phyloP scores from a whole-genome alignment of 2,113 vertebrate species.

The Alligator mississippiensis region DNA sequence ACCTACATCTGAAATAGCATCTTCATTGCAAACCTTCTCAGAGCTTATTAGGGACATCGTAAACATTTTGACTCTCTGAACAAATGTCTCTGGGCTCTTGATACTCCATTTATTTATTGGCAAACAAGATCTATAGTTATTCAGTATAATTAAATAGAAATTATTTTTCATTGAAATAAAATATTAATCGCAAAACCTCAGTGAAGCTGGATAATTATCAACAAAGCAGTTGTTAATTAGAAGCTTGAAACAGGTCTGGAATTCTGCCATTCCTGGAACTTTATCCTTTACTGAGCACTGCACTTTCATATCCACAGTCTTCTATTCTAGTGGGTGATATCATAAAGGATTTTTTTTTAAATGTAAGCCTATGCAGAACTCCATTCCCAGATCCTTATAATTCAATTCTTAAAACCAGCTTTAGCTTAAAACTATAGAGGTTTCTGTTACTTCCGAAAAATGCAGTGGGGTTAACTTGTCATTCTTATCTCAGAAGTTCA shows the following conservation, averaged over 20 bases:
- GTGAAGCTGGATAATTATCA: neutral
- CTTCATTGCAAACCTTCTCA: neutral
- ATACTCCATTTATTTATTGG: neutral
- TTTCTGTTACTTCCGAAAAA: neutral
- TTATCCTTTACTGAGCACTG: neutral
- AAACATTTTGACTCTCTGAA: neutral
- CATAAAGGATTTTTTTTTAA: neutral
- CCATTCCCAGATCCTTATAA: neutral
- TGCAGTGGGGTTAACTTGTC: neutral
- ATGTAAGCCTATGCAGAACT: neutral
- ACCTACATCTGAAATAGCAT: neutral
- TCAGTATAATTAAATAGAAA: neutral
- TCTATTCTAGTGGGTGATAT: neutral
- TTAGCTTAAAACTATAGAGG: neutral
- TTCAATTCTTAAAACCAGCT: neutral
- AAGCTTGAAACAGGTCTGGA: neutral
- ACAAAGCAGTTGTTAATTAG: conserved; percentile 2
- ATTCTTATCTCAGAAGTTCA: neutral
- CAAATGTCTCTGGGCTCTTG: neutral
- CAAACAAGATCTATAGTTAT: neutral
- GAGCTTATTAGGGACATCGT: neutral
- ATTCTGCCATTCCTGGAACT: neutral
- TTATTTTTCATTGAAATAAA: conserved; percentile 8
- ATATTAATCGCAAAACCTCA: conserved; percentile 25
- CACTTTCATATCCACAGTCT: neutral